These are phyloP conservation scores for Sturnus vulgaris DNA, from an alignment of 2,113 vertebrate genomes.

Conservation along the genomic window DNA sequence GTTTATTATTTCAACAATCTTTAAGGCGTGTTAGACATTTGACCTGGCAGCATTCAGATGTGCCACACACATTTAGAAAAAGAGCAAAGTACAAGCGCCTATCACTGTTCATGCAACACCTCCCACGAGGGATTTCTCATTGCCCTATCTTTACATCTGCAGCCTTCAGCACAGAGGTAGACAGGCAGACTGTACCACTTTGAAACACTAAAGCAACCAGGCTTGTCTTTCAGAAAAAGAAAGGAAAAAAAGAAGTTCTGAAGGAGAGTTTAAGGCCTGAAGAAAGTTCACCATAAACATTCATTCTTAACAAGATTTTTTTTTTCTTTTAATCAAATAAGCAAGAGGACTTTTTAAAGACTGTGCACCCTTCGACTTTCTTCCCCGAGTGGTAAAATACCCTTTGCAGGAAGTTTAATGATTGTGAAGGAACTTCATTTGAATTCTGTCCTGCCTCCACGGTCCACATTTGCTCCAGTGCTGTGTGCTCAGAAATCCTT, in stretches of 20 bases:
- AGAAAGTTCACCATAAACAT: background rate
- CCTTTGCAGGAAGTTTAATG: background rate
- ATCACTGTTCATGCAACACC: background rate
- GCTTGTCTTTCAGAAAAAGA: background rate
- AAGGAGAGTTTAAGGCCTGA: background rate
- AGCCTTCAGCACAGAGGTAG: background rate
- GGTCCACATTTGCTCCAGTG: background rate
- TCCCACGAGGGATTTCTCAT: background rate
- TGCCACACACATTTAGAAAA: background rate
- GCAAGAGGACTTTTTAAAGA: background rate
- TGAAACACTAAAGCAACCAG: background rate
- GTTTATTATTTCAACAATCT: background rate
- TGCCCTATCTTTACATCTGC: background rate
- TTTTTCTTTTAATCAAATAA: background rate
- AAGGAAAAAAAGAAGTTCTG: background rate
- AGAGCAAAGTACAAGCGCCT: background rate
- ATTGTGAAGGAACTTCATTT: background rate
- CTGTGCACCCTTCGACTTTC: background rate
- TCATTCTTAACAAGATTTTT: background rate
- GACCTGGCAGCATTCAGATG: background rate
- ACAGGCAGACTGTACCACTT: background rate
- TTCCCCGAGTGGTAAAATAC: background rate
- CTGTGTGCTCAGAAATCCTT: background rate
- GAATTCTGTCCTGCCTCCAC: background rate
- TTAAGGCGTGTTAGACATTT: background rate